phyloP scores from a whole-genome alignment of 2,888 invertebrate genomes.

The Eilema caniola region DNA sequence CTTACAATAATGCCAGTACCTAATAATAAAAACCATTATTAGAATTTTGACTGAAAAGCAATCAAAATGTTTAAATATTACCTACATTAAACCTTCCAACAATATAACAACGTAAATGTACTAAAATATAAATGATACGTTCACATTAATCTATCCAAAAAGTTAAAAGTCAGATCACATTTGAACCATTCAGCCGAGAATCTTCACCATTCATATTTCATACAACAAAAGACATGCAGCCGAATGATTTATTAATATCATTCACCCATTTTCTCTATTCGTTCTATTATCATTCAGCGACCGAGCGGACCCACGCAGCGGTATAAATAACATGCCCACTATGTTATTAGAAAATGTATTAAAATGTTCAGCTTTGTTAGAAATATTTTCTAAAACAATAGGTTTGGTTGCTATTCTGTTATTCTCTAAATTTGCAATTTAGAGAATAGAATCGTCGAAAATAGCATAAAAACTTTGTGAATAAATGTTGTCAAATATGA shows the following conservation, averaged over 20 bases:
- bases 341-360: constrained; percentile 26
- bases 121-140: background rate
- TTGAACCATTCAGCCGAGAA: constrained; percentile 35
- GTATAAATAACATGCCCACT: constrained; percentile 33
- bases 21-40: background rate
- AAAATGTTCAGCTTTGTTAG: constrained; percentile 16
- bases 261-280: constrained; percentile 52
- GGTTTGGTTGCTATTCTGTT: background rate
- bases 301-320: constrained; percentile 39
- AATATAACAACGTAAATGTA: background rate
- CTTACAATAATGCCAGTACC: too few relatives aligned
- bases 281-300: constrained; percentile 46
- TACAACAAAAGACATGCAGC: constrained; percentile 47
- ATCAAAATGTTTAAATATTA: background rate
- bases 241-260: constrained; percentile 54
- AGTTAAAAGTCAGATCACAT: constrained; percentile 34
- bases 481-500: background rate
- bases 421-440: too few relatives aligned
- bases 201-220: constrained; percentile 50
- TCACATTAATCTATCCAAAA: constrained; percentile 13
- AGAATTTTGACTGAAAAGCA: background rate
- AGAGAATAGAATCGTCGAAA: background rate
- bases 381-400: constrained; percentile 7
- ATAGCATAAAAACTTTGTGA: background rate
- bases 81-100: background rate